Base-by-base conservation (phyloP, 2,888 invertebrate genomes). In the Paralinhomoeus sp. region DNA sequence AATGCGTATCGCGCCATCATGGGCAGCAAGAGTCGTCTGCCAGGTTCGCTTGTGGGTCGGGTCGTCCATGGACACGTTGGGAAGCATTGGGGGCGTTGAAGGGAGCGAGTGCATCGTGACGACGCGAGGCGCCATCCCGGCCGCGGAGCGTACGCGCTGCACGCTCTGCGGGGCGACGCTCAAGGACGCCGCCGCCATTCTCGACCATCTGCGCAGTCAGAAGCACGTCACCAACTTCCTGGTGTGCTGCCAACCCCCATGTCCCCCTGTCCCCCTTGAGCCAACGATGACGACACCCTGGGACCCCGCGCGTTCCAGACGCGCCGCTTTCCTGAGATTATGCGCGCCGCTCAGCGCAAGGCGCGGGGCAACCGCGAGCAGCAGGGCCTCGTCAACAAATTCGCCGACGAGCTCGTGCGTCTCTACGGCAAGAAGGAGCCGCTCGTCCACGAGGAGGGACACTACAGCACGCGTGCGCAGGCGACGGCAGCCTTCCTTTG, bases 361-460 rank as follows among this genome's bases (percentile, higher is more conserved):
- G 41, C 41, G 9, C 37, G 38, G 36, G 12, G 3, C 3, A 7
- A 36, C 13, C 7, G 13, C 2, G 45, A 41, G 2, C 18, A 41
- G n/a, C 9, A 36, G 18, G 18, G 12, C 13, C 5, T 41, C 18
- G 13, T 45, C 13, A 5, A 3, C 18, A 2, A 38, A 31, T 21
- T 39, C 12, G 43, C 43, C 2, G 38, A 36, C 37, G 38, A 33
- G 18, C 37, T 41, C 24, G 27, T 41, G 20, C 41, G n/a, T 21
- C n/a, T 31, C 17, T 45, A 37, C 22, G 41, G 37, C 17, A 35
- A 33, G 23, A 45, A 37, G 42, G 45, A 45, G 20, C 41, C 41
- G n/a, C 36, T 24, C 2, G 42, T 45, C 22, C 34, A 45, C 24
- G 36, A 41, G 17, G 42, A 45, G 36, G 45, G 41, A 5, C 42